Evolutionary conservation across 2,113 vertebrate species (phyloP).

Genomic region (Syngnathus typhle): DNA sequence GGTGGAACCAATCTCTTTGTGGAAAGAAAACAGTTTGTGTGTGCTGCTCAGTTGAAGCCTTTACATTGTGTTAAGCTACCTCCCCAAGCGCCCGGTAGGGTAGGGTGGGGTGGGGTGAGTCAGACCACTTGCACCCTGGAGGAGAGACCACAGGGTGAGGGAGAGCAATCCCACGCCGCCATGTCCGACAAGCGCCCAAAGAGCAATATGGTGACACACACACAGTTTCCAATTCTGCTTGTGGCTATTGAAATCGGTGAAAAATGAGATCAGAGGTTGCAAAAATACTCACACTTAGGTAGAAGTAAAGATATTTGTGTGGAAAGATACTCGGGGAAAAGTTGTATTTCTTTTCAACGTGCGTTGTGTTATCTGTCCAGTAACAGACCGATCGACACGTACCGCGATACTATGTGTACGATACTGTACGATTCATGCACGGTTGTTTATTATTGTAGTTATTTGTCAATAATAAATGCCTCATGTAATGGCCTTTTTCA

Average conservation of each 20-base stretch:
- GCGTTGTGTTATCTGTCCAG: no score
- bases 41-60: conserved; percentile 83
- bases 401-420: no score
- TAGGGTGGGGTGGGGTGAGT: conserved; percentile 49
- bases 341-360: no score
- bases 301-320: background rate
- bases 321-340: background rate
- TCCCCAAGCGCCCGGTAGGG: conserved; percentile 55
- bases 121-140: conserved; percentile 57
- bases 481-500: conserved; percentile 14
- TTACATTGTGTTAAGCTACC: conserved; percentile 79
- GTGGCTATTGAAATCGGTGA: background rate
- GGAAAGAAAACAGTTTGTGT: conserved; percentile 83
- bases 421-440: no score
- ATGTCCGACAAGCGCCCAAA: conserved; percentile 69
- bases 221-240: background rate
- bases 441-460: no score
- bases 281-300: background rate
- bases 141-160: conserved; percentile 62
- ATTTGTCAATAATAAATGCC: no score
- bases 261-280: background rate
- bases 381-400: no score
- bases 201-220: conserved; percentile 60
- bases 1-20: conserved; percentile 83
- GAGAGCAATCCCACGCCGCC: conserved; percentile 63